phyloP scores from a whole-genome alignment of 2,888 invertebrate genomes.

The Mactromeris polynyma region DNA sequence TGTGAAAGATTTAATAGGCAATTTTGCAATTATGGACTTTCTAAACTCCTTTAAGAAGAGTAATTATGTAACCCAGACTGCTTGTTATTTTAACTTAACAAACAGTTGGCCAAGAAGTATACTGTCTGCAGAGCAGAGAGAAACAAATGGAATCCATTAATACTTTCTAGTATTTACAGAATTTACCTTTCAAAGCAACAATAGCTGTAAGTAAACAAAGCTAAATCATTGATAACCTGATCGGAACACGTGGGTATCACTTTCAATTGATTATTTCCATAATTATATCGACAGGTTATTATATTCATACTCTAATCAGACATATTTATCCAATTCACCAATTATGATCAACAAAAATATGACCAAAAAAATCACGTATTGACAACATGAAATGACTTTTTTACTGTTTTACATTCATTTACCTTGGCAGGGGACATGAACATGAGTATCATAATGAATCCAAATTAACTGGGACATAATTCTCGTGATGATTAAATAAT shows the following conservation, averaged over 20 bases:
- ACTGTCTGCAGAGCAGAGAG: not conserved
- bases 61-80: no score
- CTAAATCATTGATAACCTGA: slow-evolving; percentile 1
- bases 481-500: not conserved
- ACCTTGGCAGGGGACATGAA: not conserved
- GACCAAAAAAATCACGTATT: not conserved
- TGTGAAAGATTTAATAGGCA: no score
- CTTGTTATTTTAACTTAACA: no score
- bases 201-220: not conserved
- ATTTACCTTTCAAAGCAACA: not conserved
- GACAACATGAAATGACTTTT: not conserved
- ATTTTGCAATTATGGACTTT: no score
- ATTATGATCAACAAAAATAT: not conserved
- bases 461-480: not conserved
- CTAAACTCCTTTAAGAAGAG: no score
- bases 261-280: not conserved
- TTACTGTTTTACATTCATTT: not conserved
- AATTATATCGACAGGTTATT: not conserved
- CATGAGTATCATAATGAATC: not conserved
- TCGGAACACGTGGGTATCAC: not conserved
- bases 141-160: not conserved
- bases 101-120: no score
- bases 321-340: not conserved
- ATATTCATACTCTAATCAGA: not conserved
- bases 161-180: not conserved